A percentile compares a stretch with the other conserved stretches of the same genome.
Conservation (phyloP, 2,797 vertebrate genomes). For the Loris lydekkerianus region DNA sequence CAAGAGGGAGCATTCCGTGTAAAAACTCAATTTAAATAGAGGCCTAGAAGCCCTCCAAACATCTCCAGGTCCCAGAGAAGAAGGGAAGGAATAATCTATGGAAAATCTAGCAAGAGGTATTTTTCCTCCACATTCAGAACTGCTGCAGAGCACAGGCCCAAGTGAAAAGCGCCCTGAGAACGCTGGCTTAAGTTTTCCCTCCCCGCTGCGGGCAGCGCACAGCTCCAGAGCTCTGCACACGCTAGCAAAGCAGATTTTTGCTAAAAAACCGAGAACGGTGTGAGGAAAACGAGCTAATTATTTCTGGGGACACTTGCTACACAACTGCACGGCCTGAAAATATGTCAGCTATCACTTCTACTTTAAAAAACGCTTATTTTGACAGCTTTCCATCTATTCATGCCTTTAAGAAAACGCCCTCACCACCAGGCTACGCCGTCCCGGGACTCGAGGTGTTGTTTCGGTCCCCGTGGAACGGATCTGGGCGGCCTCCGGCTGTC, state of each 20-base stretch:
- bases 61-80: constrained; percentile 36
- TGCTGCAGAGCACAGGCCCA: background rate
- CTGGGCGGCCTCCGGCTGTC: constrained; percentile 29
- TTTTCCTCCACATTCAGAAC: constrained; percentile 45
- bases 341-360: constrained; percentile 44
- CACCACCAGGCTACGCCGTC: background rate
- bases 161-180: constrained; percentile 65
- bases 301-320: constrained; percentile 46
- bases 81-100: background rate
- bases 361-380: constrained; percentile 71
- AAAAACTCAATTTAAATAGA: constrained; percentile 79
- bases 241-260: constrained; percentile 54
- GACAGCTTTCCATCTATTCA: constrained; percentile 69
- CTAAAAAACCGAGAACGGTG: background rate
- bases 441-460: background rate
- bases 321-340: constrained; percentile 26
- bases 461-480: background rate
- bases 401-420: constrained; percentile 56
- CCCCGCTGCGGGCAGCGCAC: background rate
- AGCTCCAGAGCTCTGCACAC: constrained; percentile 47
- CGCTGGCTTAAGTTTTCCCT: constrained; percentile 59
- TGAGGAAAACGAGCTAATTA: background rate
- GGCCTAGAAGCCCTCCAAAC: constrained; percentile 68
- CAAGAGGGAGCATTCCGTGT: constrained; percentile 68
- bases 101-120: constrained; percentile 54